Evolutionary conservation across 1,140 invertebrate species (phyloP).

Genomic region (Goniozus legneri): DNA sequence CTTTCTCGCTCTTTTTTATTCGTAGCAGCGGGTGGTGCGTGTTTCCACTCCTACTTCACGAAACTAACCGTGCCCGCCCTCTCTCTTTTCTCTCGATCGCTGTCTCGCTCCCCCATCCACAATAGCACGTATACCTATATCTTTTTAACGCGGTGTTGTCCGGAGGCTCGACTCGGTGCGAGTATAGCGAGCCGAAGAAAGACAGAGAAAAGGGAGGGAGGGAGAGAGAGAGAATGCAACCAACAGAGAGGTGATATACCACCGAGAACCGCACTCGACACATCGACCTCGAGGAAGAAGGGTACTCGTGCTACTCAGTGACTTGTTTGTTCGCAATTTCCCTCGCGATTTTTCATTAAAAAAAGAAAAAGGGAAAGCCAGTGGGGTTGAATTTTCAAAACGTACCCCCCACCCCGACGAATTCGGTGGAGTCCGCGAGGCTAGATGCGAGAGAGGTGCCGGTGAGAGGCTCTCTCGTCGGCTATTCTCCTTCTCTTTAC

Average conservation of each 20-base stretch:
- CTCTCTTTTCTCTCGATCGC: conserved; percentile 4
- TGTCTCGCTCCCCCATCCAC: conserved; percentile 5
- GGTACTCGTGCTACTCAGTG: no score
- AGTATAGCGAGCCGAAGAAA: no score
- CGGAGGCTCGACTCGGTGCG: conserved; percentile 19
- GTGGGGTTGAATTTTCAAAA: no score
- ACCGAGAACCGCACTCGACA: no score
- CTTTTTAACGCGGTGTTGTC: conserved; percentile 15
- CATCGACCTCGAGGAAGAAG: conserved; percentile 20
- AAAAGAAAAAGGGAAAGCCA: background rate
- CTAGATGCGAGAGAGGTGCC: no score
- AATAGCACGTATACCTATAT: conserved; percentile 5
- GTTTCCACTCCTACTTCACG: conserved; percentile 16
- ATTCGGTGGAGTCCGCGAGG: no score
- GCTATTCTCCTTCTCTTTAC: conserved; percentile 5
- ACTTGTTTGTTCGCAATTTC: no score
- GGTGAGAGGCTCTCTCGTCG: no score
- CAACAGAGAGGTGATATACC: conserved; percentile 44
- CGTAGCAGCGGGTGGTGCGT: no score
- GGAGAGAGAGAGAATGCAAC: conserved; percentile 6
- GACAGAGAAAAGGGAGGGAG: no score
- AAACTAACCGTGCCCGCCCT: conserved; percentile 29
- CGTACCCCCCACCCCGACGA: conserved; percentile 10
- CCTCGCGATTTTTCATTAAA: no score
- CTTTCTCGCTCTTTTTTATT: no score